Base-by-base conservation (phyloP, 2,888 invertebrate genomes). In the Rhopalosiphum nymphaeae region DNA sequence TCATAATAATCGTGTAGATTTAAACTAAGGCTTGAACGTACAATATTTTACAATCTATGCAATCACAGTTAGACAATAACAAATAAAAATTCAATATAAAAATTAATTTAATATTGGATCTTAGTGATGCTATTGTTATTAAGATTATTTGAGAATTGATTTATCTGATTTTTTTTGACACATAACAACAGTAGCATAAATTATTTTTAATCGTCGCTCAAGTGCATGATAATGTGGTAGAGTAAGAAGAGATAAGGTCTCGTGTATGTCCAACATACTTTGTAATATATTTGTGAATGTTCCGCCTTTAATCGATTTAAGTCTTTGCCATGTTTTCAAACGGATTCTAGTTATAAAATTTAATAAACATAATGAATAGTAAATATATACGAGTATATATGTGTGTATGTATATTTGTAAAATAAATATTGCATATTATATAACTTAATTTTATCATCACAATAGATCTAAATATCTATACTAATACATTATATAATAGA, bases 161-260 rank as follows among this genome's bases (percentile, higher is more conserved):
- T 29, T 53, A 13, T 44, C 67, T 7, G 61, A 85, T 96, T 90
- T 95, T 94, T 96, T 96, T 94, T 97, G 97, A 96, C 98, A 98
- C 95, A 97, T 97, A 96, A 98, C 97, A 90, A 98, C 97, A 92
- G 98, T 97, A 26, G 98, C 97, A 96, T 97, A 97, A 87, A 98
- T 96, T 95, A 97, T 97, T 92, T 97, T 96, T 84, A 98, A 96
- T 95, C 98, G 96, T 95, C 98, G 96, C 95, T 98, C 98, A 87
- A 98, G 96, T 25, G 98, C 98, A 95, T 96, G 96, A 94, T 97
- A 97, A 96, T 98, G 98, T 87, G 97, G 97, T 92, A 97, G 96
- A 5, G 97, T 97, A 29, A 98, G 96, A 11, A 98, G 96, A 21
- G 97, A 97, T 95, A 95, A 91, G 11, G 95, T 95, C 88, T 95